Percentiles rank a stretch among this genome's conserved stretches.
Conservation (phyloP, 2,113 vertebrate species). For the Bettongia penicillata region DNA sequence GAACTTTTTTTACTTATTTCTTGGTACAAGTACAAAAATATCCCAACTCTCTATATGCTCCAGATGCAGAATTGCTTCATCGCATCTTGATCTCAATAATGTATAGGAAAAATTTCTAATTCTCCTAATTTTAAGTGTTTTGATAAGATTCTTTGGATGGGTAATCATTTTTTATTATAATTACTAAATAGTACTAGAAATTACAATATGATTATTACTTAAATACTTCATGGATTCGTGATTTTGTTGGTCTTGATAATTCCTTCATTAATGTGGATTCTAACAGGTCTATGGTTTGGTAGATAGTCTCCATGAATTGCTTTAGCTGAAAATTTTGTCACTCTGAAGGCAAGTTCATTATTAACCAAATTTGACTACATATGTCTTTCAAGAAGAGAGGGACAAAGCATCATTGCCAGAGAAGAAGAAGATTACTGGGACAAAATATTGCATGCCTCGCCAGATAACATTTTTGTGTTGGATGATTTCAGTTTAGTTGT, state of each 20-base stretch:
- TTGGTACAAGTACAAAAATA: not conserved
- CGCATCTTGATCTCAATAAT: not conserved
- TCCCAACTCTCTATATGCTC: not conserved
- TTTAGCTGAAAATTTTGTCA: not conserved
- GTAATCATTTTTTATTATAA: not conserved
- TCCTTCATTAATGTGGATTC: not conserved
- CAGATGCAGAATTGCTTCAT: not conserved
- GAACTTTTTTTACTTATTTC: slow-evolving; percentile 11
- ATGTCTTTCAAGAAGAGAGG: not conserved
- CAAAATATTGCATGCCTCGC: not conserved
- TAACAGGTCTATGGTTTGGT: not conserved
- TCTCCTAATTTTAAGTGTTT: not conserved
- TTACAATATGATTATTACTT: not conserved
- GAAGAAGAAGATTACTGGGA: not conserved
- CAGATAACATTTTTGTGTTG: not conserved
- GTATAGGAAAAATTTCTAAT: not conserved
- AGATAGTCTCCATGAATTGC: not conserved
- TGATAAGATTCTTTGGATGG: not conserved
- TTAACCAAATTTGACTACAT: not conserved
- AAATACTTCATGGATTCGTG: not conserved
- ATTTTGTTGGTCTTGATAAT: not conserved
- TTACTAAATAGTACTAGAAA: not conserved
- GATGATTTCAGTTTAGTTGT: not conserved
- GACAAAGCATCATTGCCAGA: not conserved
- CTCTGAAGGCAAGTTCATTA: not conserved